Evolutionary conservation across 2,888 invertebrate genomes (phyloP).

Genomic region (Ennomos fuscantarius): DNA sequence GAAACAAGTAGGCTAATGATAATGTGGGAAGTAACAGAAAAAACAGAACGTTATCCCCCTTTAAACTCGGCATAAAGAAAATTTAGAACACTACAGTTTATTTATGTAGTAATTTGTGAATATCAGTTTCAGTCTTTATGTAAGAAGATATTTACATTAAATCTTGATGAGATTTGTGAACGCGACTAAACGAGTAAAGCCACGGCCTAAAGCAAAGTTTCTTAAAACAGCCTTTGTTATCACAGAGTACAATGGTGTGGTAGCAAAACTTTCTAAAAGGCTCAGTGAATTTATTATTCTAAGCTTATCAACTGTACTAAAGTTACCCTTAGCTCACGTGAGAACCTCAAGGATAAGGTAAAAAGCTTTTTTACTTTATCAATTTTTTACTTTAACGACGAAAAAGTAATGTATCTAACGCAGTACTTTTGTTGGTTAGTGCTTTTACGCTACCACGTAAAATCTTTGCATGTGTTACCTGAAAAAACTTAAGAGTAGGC

Average conservation of each 20-base stretch:
- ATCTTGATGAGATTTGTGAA: too few species aligned
- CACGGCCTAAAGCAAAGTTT: too few species aligned
- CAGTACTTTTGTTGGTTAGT: constrained; percentile 43
- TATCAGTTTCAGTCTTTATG: too few species aligned
- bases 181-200: too few species aligned
- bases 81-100: too few species aligned
- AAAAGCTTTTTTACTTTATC: constrained; percentile 53
- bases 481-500: constrained; percentile 9
- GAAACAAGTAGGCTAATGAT: too few species aligned
- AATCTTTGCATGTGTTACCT: constrained; percentile 33
- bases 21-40: too few species aligned
- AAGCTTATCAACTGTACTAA: constrained; percentile 39
- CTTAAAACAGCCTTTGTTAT: constrained; percentile 4
- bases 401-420: constrained; percentile 40
- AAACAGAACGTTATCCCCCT: too few species aligned
- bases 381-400: constrained; percentile 54
- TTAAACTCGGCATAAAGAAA: too few species aligned
- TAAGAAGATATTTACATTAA: too few species aligned
- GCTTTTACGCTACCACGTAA: constrained; percentile 35
- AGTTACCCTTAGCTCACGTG: constrained; percentile 51
- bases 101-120: too few species aligned
- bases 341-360: constrained; percentile 50
- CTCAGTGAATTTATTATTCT: constrained; percentile 38
- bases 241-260: constrained; percentile 16
- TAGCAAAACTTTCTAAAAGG: constrained; percentile 40